Evolutionary conservation across 2,888 invertebrate species (phyloP).

Genomic region (Micoletzkya japonica): DNA sequence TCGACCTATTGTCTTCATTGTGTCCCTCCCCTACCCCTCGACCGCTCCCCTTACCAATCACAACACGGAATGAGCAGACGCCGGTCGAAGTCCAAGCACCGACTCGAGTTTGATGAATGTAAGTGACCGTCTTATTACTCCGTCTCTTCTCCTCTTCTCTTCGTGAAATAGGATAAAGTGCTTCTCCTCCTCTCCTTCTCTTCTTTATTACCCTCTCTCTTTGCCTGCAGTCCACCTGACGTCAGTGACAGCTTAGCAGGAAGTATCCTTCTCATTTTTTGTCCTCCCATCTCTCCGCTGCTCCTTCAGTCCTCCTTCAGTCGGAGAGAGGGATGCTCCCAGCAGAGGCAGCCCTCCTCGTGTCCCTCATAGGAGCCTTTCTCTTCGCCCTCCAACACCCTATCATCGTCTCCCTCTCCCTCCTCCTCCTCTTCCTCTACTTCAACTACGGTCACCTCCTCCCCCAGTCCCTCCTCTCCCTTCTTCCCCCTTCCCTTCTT

Average conservation of each 20-base stretch:
- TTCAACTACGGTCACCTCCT: constrained; percentile 9
- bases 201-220: constrained; percentile 9
- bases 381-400: constrained; percentile 27
- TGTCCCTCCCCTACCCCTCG: not conserved
- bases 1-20: not conserved
- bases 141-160: not conserved
- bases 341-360: constrained; percentile 9
- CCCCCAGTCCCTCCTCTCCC: not conserved
- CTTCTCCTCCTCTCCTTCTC: constrained; percentile 1
- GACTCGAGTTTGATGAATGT: constrained; percentile 25
- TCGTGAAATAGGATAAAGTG: constrained; percentile 3
- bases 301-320: not conserved
- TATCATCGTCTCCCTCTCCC: not conserved
- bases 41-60: not conserved
- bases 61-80: constrained; percentile 11
- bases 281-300: not conserved
- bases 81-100: constrained; percentile 17
- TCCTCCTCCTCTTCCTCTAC: constrained; percentile 7
- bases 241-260: too few species aligned
- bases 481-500: constrained; percentile 1
- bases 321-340: constrained; percentile 4
- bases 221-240: not conserved
- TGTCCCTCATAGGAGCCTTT: constrained; percentile 8
- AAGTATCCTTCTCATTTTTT: not conserved
- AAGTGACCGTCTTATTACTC: not conserved